Evolutionary conservation across 35 echinoderm and acorn worm genomes (phyloP).

Genomic region (Diadema setosum): DNA sequence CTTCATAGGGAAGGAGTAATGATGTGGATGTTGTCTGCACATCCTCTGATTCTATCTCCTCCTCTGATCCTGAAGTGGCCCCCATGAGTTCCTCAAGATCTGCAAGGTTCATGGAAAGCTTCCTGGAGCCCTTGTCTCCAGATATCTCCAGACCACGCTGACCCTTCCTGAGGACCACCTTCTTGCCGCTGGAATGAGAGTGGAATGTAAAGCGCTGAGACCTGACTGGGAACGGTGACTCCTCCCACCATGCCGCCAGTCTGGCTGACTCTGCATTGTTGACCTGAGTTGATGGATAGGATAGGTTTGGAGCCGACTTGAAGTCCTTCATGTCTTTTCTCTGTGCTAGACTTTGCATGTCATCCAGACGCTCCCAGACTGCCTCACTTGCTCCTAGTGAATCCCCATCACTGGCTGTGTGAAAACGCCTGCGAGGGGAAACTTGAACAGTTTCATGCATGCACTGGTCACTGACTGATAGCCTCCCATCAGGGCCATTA

Average conservation of each 20-base stretch:
- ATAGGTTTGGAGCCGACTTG: neutral
- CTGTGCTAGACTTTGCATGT: too few relatives aligned
- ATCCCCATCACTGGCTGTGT: too few relatives aligned
- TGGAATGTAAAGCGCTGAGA: constrained; percentile 10
- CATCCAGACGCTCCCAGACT: too few relatives aligned
- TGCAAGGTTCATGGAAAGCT: neutral
- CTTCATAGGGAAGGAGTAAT: neutral
- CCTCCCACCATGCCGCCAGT: constrained; percentile 6
- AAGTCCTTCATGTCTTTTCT: neutral
- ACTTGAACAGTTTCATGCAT: neutral
- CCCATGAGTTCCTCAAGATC: constrained; percentile 17
- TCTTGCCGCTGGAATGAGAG: neutral
- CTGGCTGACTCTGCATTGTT: neutral
- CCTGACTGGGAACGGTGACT: neutral
- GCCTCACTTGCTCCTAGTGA: too few relatives aligned
- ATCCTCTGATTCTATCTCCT: neutral
- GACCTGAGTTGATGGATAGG: neutral
- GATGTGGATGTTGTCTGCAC: neutral
- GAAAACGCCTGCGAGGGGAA: too few relatives aligned
- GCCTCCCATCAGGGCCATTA: neutral
- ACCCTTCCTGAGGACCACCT: neutral
- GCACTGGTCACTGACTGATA: neutral
- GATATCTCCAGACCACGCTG: neutral
- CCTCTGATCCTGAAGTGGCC: neutral
- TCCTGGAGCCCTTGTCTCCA: neutral